Evolutionary conservation across 2,113 vertebrate genomes (phyloP).

Genomic region (Lycocorax pyrrhopterus): DNA sequence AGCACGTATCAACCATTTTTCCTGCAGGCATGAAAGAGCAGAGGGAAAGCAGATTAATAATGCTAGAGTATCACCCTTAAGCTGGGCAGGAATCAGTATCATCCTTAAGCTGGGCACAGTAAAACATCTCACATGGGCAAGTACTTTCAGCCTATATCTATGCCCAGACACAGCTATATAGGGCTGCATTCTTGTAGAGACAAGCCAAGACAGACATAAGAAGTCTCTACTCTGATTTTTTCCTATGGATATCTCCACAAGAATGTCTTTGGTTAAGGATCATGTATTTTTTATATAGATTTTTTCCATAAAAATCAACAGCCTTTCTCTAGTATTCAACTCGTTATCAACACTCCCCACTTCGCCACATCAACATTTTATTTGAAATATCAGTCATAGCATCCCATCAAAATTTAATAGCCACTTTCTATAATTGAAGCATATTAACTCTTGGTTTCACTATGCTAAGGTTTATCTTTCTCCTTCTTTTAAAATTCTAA

Average conservation of each 20-base stretch:
- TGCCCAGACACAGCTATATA: background rate
- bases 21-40: background rate
- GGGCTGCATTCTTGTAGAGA: background rate
- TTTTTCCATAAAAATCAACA: conserved; percentile 5
- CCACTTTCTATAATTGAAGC: background rate
- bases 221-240: background rate
- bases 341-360: background rate
- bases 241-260: background rate
- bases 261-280: background rate
- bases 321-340: background rate
- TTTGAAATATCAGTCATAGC: conserved; percentile 10
- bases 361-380: background rate
- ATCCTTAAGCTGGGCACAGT: background rate
- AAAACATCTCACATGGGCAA: background rate
- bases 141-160: background rate
- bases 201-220: background rate
- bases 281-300: background rate
- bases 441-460: conserved; percentile 30
- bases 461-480: background rate
- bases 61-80: background rate
- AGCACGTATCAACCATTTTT: background rate
- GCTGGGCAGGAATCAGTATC: background rate
- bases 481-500: conserved; percentile 41
- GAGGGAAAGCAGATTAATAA: background rate
- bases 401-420: conserved; percentile 38